These are phyloP conservation scores for Parascotia fuliginaria DNA, from an alignment of 2,888 invertebrate genomes.

Conservation along the genomic window DNA sequence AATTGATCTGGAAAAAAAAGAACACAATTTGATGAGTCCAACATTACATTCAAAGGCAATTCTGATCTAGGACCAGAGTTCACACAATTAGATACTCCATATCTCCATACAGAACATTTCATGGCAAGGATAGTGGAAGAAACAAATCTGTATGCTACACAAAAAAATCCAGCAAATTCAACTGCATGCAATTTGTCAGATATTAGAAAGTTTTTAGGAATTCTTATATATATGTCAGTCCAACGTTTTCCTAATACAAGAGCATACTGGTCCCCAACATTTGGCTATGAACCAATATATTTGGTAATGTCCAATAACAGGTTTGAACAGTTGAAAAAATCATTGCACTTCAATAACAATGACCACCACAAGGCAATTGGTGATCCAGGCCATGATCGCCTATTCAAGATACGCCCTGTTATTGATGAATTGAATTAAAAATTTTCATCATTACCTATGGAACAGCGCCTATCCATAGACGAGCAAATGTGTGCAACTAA, in stretches of 20 bases:
- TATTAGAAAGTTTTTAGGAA: constrained; percentile 4
- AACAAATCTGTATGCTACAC: background rate
- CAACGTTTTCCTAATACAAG: constrained; percentile 5
- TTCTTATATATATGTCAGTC: constrained; percentile 19
- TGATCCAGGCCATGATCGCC: background rate
- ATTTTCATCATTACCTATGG: background rate
- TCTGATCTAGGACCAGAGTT: background rate
- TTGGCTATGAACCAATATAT: background rate
- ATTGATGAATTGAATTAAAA: background rate
- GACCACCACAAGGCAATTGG: background rate
- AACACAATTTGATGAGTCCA: background rate
- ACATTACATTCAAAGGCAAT: background rate
- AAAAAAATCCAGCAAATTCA: background rate
- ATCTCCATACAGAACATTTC: background rate
- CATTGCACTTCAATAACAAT: background rate
- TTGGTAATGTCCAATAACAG: background rate
- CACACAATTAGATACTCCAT: background rate
- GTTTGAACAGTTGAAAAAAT: background rate
- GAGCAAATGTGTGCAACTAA: too few relatives aligned
- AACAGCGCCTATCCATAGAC: too few relatives aligned
- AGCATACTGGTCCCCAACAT: background rate
- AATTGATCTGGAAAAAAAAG: constrained; percentile 12
- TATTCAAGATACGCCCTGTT: background rate
- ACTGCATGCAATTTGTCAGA: background rate
- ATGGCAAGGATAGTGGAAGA: background rate